Evolutionary conservation across 2,797 vertebrate genomes (phyloP).

Genomic region (Gymnopithys bicolor): DNA sequence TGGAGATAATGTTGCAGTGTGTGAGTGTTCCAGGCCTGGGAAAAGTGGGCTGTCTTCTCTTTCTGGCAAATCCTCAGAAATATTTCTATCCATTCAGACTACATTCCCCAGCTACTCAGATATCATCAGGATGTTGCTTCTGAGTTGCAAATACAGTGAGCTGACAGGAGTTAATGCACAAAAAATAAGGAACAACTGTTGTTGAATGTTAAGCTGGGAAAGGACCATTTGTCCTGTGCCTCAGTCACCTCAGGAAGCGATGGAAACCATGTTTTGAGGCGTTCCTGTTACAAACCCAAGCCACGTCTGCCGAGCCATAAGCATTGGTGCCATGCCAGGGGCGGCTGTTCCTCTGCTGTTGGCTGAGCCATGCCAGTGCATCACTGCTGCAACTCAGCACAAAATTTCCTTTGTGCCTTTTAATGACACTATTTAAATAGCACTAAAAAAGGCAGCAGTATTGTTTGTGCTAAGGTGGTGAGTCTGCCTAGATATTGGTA

Average conservation of each 20-base stretch:
- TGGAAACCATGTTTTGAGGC: not conserved
- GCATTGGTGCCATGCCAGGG: not conserved
- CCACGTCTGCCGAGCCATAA: accelerated
- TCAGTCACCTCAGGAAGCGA: not conserved
- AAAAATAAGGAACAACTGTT: not conserved
- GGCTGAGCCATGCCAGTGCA: not conserved
- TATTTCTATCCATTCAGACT: accelerated
- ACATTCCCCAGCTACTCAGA: not conserved
- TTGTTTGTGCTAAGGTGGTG: not conserved
- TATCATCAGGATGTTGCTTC: not conserved
- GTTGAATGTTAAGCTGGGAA: not conserved
- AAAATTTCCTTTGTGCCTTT: not conserved
- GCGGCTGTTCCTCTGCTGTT: not conserved
- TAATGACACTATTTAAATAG: not conserved
- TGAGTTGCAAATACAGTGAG: not conserved
- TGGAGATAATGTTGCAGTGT: not conserved
- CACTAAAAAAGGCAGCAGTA: not conserved
- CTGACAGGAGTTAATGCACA: not conserved
- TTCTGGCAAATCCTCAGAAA: not conserved
- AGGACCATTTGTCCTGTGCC: not conserved
- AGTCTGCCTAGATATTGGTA: not conserved
- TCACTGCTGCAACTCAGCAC: not conserved
- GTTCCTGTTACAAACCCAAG: not conserved
- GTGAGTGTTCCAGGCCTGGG: not conserved
- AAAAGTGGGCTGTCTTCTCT: not conserved